Conservation (phyloP, 2,888 invertebrate genomes). For the Alitta virens region DNA sequence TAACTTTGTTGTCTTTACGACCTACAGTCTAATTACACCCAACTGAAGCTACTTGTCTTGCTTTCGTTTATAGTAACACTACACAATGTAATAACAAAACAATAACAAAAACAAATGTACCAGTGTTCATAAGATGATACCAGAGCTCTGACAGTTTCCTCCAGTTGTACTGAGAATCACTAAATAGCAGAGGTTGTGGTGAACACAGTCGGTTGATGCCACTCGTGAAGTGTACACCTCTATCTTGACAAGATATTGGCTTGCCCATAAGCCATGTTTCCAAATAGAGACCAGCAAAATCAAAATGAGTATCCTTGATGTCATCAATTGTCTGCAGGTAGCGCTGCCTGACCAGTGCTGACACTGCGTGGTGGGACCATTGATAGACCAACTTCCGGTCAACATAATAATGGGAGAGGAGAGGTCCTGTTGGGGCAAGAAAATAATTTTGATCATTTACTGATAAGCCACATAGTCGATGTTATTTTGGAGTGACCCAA, state of each 20-base stretch:
- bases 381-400: constrained; percentile 32
- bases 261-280: constrained; percentile 38
- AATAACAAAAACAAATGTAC: too few species aligned
- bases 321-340: constrained; percentile 31
- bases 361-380: constrained; percentile 33
- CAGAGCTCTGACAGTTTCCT: constrained; percentile 53
- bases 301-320: constrained; percentile 31
- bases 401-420: constrained; percentile 23
- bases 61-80: too few species aligned
- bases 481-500: too few species aligned
- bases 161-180: constrained; percentile 51
- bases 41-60: too few species aligned
- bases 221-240: constrained; percentile 24
- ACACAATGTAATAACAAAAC: too few species aligned
- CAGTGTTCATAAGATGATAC: constrained; percentile 56
- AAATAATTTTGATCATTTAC: too few species aligned
- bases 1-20: too few species aligned
- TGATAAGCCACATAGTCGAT: too few species aligned
- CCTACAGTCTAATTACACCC: too few species aligned
- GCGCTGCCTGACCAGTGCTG: constrained; percentile 28
- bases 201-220: constrained; percentile 30
- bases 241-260: constrained; percentile 29
- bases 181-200: constrained; percentile 47
- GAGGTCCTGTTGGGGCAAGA: constrained; percentile 18
- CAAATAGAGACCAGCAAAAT: constrained; percentile 39